Evolutionary conservation across 1,140 invertebrate species (phyloP).

Genomic region (Neelides sp.): DNA sequence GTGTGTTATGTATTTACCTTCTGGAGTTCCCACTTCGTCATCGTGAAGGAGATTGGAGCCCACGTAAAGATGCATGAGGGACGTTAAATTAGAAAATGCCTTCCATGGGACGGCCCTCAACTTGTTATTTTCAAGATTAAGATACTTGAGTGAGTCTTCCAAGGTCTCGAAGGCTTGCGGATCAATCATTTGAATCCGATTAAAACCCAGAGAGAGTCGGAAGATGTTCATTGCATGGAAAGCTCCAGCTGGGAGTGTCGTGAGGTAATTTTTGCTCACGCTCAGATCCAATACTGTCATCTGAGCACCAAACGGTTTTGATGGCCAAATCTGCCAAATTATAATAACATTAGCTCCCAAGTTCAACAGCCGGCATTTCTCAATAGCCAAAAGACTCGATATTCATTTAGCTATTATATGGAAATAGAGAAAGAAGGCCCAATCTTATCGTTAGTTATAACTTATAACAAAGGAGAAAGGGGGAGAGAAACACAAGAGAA

Average conservation of each 20-base stretch:
- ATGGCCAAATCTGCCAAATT: slow-evolving; percentile 27
- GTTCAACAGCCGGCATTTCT: too few species aligned
- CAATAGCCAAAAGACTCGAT: too few species aligned
- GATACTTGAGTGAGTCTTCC: slow-evolving; percentile 24
- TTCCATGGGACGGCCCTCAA: slow-evolving; percentile 23
- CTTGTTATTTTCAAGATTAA: slow-evolving; percentile 30
- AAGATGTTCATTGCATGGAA: slow-evolving; percentile 30
- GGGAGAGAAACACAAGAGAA: too few species aligned
- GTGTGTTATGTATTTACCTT: too few species aligned
- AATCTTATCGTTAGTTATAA: too few species aligned
- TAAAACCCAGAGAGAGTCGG: slow-evolving; percentile 27
- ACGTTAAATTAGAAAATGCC: slow-evolving; percentile 20
- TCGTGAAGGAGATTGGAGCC: slow-evolving; percentile 26
- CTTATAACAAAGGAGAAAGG: too few species aligned
- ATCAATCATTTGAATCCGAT: slow-evolving; percentile 26
- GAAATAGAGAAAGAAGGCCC: too few species aligned
- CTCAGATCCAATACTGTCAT: slow-evolving; percentile 29
- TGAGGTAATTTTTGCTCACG: slow-evolving; percentile 29
- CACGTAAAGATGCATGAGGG: slow-evolving; percentile 31
- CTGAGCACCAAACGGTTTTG: slow-evolving; percentile 24
- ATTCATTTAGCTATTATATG: too few species aligned
- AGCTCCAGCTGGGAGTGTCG: slow-evolving; percentile 24
- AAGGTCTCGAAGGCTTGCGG: slow-evolving; percentile 19
- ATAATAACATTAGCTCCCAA: too few species aligned
- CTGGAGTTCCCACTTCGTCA: slow-evolving; percentile 18